Evolutionary conservation across 2,113 vertebrate species (phyloP), one percentile per base, ranked within the genome.

Genomic region (Anoura caudifer): DNA sequence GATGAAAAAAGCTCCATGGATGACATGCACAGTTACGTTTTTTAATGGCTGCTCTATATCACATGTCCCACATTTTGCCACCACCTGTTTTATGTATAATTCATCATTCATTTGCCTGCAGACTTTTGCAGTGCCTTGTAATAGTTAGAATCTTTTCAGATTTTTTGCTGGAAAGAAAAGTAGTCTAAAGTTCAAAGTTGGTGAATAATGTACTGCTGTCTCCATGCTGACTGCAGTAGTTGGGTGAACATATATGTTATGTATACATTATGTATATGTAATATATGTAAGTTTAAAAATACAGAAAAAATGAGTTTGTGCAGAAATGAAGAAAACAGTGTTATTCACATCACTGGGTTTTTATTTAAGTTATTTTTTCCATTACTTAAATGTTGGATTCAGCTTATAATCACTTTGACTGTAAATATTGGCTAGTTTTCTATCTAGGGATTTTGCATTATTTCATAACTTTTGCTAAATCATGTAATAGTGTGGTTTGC

Each of bases 61-160:
- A 67, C 84, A 86, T 67, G 61, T 94, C 92, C 84, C 90, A 63
- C 79, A 82, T 93, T 96, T 94, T 92, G 50, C 94, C 61, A 90
- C 52, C 69, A 92, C 73, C 69, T 91, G 72, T 96, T 95, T 94
- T 91, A 93, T 67, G n/a, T 95, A 63, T 84, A 97, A 92, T 96
- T 96, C 93, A 91, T 96, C 76, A 85, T 97, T 97, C 92, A 54
- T 97, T 98, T 97, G 98, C 98, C 98, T 98, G 97, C 98, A 98
- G 98, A 98, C 90, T 97, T 96, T 98, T 98, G 98, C 98, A 98
- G 98, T 98, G 98, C 98, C 98, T 98, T 98, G 97, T 96, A 96
- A 97, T 97, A 95, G 90, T 97, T 97, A 97, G 90, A 95, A 94
- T 97, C 96, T 98, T 97, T 98, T 97, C 98, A 98, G 97, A 87